phyloP scores from a whole-genome alignment of 2,797 vertebrate genomes.

The Tauraco hartlaubi region DNA sequence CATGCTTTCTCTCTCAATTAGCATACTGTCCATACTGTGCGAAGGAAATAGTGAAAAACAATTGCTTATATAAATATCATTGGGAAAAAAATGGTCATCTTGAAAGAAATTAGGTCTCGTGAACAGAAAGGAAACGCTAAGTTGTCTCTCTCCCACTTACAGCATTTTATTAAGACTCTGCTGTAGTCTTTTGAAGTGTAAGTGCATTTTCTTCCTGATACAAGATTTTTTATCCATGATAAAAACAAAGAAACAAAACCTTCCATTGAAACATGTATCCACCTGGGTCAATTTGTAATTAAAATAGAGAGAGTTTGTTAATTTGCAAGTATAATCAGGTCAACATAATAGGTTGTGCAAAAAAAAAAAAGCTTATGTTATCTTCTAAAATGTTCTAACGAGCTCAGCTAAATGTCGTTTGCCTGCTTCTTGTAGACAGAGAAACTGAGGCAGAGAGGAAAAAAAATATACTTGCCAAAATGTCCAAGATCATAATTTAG shows the following conservation, averaged over 20 bases:
- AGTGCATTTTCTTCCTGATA: not conserved
- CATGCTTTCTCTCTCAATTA: constrained; percentile 44
- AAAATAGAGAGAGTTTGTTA: not conserved
- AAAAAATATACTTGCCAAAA: not conserved
- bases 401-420: not conserved
- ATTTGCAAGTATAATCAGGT: not conserved
- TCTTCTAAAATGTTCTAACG: not conserved
- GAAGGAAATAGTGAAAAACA: not conserved
- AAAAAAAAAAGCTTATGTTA: not conserved
- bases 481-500: not conserved
- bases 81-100: not conserved
- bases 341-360: not conserved
- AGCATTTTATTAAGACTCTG: not conserved
- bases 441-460: not conserved
- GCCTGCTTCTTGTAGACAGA: not conserved
- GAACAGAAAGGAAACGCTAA: not conserved
- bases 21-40: not conserved
- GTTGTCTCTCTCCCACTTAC: not conserved
- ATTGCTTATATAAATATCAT: not conserved
- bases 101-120: not conserved
- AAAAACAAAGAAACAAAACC: not conserved
- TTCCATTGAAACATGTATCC: not conserved
- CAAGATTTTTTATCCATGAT: not conserved
- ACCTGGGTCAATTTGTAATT: not conserved
- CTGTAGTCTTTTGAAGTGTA: not conserved